phyloP scores from a whole-genome alignment of 2,888 invertebrate species.

The Aspidiotus destructor region DNA sequence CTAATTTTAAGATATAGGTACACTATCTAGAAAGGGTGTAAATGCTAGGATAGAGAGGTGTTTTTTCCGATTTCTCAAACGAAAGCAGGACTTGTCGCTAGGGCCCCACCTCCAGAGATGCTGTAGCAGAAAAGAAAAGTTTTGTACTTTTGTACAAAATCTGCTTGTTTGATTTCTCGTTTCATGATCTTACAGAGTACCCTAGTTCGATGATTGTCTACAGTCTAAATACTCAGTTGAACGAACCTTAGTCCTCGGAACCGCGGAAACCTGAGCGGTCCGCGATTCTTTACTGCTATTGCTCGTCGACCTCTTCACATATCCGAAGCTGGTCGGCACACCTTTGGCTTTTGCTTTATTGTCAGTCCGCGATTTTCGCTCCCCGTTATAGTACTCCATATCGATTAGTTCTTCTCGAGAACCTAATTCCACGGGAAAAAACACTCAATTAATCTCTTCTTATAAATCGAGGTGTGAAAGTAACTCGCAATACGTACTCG shows the following conservation, averaged over 20 bases:
- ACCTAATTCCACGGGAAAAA: constrained; percentile 35
- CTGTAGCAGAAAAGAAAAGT: too few relatives aligned
- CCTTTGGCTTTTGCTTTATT: constrained; percentile 53
- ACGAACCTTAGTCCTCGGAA: constrained; percentile 64
- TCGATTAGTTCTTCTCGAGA: constrained; percentile 38
- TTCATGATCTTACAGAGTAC: neutral
- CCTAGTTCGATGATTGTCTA: neutral
- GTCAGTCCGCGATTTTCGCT: constrained; percentile 40
- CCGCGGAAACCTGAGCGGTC: constrained; percentile 75
- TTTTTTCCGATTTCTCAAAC: too few relatives aligned
- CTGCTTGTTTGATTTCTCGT: too few relatives aligned
- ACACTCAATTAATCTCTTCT: too few relatives aligned
- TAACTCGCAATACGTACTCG: constrained; percentile 11
- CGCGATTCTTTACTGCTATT: constrained; percentile 45
- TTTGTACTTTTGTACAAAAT: too few relatives aligned
- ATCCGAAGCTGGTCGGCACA: constrained; percentile 75
- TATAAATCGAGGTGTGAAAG: too few relatives aligned
- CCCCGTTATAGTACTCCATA: constrained; percentile 38
- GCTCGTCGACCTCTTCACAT: constrained; percentile 59
- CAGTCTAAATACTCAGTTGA: neutral
- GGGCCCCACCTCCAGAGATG: too few relatives aligned
- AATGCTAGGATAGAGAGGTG: too few relatives aligned
- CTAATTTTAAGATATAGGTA: too few relatives aligned
- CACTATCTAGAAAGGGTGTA: too few relatives aligned
- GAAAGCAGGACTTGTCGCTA: too few relatives aligned